Conservation (phyloP, 2,888 invertebrate species). For the Lampropteryx suffumata region DNA sequence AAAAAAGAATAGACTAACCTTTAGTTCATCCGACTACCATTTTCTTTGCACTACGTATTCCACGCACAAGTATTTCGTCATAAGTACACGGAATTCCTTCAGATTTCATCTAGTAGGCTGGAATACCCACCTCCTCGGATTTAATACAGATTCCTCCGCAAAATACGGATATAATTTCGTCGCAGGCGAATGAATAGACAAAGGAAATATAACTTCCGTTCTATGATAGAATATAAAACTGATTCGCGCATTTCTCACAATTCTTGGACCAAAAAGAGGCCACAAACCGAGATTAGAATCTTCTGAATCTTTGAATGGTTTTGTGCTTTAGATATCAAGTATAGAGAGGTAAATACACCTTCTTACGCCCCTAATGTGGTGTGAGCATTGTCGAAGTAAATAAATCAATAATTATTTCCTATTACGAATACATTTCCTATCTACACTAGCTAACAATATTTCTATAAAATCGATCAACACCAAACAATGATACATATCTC, state of each 20-base stretch:
- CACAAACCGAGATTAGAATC: not conserved
- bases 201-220: constrained; percentile 27
- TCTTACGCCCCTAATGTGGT: too few relatives aligned
- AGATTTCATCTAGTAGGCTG: constrained; percentile 15
- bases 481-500: too few relatives aligned
- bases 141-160: constrained; percentile 26
- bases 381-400: too few relatives aligned
- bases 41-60: not conserved
- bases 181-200: constrained; percentile 24
- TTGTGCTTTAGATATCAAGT: too few relatives aligned
- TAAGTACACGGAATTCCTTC: constrained; percentile 5
- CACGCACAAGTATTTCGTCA: not conserved
- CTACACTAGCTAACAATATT: too few relatives aligned
- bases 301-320: not conserved
- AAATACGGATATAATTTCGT: constrained; percentile 28
- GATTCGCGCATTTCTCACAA: constrained; percentile 17
- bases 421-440: too few relatives aligned
- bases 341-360: too few relatives aligned
- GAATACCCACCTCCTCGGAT: constrained; percentile 11
- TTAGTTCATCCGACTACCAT: too few relatives aligned
- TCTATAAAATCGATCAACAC: too few relatives aligned
- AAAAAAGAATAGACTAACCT: too few relatives aligned
- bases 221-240: constrained; percentile 26
- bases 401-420: too few relatives aligned
- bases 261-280: constrained; percentile 4